phyloP scores from a whole-genome alignment of 2,888 invertebrate species.

The Hirtodrosophila alboralis region DNA sequence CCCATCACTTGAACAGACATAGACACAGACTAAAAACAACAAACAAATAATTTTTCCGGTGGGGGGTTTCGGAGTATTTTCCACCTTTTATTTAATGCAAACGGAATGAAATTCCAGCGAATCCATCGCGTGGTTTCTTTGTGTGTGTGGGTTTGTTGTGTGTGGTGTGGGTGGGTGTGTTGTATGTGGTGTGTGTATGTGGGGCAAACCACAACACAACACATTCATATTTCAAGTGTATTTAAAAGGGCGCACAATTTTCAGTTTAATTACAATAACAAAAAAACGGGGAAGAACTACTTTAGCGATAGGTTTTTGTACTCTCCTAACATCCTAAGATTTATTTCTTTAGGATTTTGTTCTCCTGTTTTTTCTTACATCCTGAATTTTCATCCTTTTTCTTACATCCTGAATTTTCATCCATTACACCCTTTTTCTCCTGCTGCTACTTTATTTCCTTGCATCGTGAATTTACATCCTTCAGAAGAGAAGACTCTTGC shows the following conservation, averaged over 20 bases:
- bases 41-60: slow-evolving; percentile 39
- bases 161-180: background rate
- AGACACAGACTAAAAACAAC: slow-evolving; percentile 32
- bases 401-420: no score
- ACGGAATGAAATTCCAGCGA: slow-evolving; percentile 25
- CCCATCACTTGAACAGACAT: slow-evolving; percentile 21
- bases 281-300: slow-evolving; percentile 22
- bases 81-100: slow-evolving; percentile 9
- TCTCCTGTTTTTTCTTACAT: no score
- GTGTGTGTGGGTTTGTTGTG: background rate
- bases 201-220: background rate
- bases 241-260: slow-evolving; percentile 66
- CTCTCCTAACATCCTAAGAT: no score
- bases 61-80: slow-evolving; percentile 1
- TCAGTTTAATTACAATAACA: slow-evolving; percentile 68
- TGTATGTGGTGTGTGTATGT: background rate
- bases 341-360: no score
- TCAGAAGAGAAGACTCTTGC: no score
- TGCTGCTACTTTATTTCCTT: no score
- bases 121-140: slow-evolving; percentile 7
- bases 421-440: no score
- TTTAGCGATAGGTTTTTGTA: slow-evolving; percentile 4
- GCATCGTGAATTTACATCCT: no score
- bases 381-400: no score
- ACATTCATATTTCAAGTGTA: slow-evolving; percentile 43